These are phyloP conservation scores for Dromiciops gliroides DNA, from an alignment of 2,113 vertebrate species.

Conservation along the genomic window DNA sequence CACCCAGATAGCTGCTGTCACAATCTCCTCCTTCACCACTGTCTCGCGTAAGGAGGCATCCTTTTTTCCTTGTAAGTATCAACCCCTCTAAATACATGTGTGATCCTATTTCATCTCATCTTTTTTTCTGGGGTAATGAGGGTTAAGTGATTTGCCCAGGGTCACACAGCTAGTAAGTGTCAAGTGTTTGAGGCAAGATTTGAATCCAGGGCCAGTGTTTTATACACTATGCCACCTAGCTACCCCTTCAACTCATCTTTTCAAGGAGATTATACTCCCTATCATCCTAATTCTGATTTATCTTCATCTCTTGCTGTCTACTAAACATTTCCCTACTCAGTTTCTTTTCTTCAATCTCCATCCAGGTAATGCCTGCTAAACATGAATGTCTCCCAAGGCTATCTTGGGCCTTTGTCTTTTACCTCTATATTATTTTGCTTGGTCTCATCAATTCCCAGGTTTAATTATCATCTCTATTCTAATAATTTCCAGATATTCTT, in stretches of 20 bases:
- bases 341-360: background rate
- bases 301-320: background rate
- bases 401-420: background rate
- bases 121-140: no score
- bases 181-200: no score
- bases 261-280: no score
- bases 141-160: no score
- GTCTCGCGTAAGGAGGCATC: no score
- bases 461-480: background rate
- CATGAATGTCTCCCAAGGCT: background rate
- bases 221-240: no score
- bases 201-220: no score
- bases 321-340: background rate
- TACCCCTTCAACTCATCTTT: no score
- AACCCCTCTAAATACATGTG: background rate
- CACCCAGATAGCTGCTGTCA: background rate
- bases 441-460: background rate
- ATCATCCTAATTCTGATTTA: background rate
- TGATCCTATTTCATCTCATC: background rate
- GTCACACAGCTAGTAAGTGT: no score
- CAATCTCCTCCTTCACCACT: no score
- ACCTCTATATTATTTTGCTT: background rate
- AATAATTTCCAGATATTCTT: background rate
- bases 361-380: background rate
- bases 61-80: background rate